Base-by-base conservation (phyloP, 2,888 invertebrate genomes). In the Drosophila dives region DNA sequence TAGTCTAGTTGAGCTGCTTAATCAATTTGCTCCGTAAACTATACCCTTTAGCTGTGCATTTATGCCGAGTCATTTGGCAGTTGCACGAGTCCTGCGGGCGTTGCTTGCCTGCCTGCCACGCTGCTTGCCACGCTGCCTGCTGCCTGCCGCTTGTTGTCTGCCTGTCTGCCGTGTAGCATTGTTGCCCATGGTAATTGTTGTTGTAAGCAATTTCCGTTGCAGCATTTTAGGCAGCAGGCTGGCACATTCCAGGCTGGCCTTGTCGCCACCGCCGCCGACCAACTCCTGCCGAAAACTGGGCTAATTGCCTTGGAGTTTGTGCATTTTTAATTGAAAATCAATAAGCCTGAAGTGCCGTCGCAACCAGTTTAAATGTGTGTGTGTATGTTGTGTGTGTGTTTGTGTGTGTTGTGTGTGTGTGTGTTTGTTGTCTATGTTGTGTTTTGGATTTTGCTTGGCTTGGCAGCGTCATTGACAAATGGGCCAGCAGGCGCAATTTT, bases 241-340 rank as follows among this genome's bases (percentile, higher is more conserved):
- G 55, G 53, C 61, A 60, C 56, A 64, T 29, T 45, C 51, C 42
- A 58, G 58, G 51, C 17, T 53, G 53, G 12, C 53, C 34, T 64
- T 56, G 62, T 50, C 45, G 55, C 50, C 54, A 50, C 54, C 51
- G 32, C 29, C 20, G 36, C 11, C 58, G 29, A 49, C 49, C 29
- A 1, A 29, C 38, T 20, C 53, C 48, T 11, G 34, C 42, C 74
- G 49, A 64, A 83, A 85, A 90, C 89, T 85, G 78, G 86, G 86
- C 90, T 86, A 86, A 86, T 86, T 90, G 86, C 80, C 75, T 85
- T 61, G 64, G 77, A 75, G 86, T 80, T 86, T 79, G 81, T 83
- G 89, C 81, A 83, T 90, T 89, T 90, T 86, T 90, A 86, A 86
- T 86, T 86, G 90, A 89, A 86, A 86, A 86, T 86, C 86, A 90